These are phyloP conservation scores for Chrysopa pallens DNA, from an alignment of 1,140 invertebrate species.

Conservation along the genomic window DNA sequence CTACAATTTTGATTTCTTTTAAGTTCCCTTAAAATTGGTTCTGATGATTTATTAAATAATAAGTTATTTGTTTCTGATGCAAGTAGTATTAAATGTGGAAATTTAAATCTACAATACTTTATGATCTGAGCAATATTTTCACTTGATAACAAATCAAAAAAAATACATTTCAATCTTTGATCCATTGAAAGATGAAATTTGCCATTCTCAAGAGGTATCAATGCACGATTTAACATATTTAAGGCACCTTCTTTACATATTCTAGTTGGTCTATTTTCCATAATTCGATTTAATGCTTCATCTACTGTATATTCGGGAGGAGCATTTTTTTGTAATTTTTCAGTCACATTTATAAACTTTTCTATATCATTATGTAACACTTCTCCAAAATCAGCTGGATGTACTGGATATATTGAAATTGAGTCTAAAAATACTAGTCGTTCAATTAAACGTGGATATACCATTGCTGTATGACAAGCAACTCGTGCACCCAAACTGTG, in stretches of 20 bases:
- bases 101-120: slow-evolving; percentile 9
- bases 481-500: slow-evolving; percentile 39
- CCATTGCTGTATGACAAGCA: slow-evolving; percentile 20
- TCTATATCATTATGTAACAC: slow-evolving; percentile 15
- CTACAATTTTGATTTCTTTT: slow-evolving; percentile 13
- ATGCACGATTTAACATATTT: slow-evolving; percentile 26
- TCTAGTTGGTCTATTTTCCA: slow-evolving; percentile 14
- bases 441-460: slow-evolving; percentile 29
- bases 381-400: slow-evolving; percentile 13
- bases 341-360: slow-evolving; percentile 11
- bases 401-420: slow-evolving; percentile 16
- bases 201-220: slow-evolving; percentile 18
- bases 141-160: slow-evolving; percentile 7
- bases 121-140: slow-evolving; percentile 16
- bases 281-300: slow-evolving; percentile 26
- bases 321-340: slow-evolving; percentile 12
- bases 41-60: background rate
- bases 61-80: slow-evolving; percentile 2
- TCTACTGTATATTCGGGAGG: slow-evolving; percentile 26
- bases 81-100: slow-evolving; percentile 19
- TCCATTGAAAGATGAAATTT: slow-evolving; percentile 17
- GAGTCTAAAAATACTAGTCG: slow-evolving; percentile 34
- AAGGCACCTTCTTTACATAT: slow-evolving; percentile 25
- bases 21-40: slow-evolving; percentile 2
- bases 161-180: slow-evolving; percentile 10